Conservation (phyloP, 2,113 vertebrate genomes). For the Calidris pygmaea region DNA sequence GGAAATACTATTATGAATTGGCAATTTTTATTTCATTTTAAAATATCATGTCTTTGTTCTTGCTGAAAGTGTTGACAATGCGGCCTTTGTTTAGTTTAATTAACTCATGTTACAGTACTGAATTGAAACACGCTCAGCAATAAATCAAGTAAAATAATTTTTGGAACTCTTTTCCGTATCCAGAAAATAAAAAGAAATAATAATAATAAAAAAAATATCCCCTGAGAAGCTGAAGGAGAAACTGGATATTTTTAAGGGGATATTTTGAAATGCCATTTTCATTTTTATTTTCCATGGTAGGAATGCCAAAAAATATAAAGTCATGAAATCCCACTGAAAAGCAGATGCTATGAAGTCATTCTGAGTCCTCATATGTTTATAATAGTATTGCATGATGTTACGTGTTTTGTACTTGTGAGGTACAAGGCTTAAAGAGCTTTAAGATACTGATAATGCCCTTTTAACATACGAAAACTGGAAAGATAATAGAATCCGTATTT, state of each 20-base stretch:
- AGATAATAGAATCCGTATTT: slow-evolving; percentile 23
- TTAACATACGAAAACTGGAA: background rate
- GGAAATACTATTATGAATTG: slow-evolving; percentile 14
- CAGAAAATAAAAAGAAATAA: background rate
- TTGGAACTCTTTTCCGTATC: background rate
- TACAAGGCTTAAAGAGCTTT: background rate
- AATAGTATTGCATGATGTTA: background rate
- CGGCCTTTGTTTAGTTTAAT: slow-evolving; percentile 43
- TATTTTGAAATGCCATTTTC: background rate
- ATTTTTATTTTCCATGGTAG: slow-evolving; percentile 6
- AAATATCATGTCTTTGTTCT: slow-evolving; percentile 40
- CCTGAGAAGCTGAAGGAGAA: background rate
- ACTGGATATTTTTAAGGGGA: slow-evolving; percentile 21
- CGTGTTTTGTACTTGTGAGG: background rate
- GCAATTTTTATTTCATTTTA: slow-evolving; percentile 43
- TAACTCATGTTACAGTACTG: slow-evolving; percentile 14
- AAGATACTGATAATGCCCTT: background rate
- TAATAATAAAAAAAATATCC: background rate
- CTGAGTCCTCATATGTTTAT: background rate
- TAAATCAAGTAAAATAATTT: background rate
- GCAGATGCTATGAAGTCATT: background rate
- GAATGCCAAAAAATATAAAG: slow-evolving; percentile 5
- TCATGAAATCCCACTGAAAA: background rate
- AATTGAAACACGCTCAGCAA: background rate
- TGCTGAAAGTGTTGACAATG: slow-evolving; percentile 40